Evolutionary conservation across 2,888 invertebrate genomes (phyloP).

Genomic region (Diloba caeruleocephala): DNA sequence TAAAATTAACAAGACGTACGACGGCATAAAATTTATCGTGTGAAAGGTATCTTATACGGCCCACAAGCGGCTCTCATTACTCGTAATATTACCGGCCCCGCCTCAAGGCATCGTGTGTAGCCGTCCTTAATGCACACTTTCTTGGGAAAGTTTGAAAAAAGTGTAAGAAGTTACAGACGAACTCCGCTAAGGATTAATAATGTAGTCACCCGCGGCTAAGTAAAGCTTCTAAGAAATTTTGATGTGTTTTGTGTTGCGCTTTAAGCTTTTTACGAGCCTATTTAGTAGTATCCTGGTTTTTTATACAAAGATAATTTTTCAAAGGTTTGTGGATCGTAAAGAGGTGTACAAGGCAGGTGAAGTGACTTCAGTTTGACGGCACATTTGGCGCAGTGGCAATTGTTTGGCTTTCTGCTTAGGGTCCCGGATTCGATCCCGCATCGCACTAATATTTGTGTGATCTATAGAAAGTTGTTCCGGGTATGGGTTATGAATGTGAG

Average conservation of each 20-base stretch:
- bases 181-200: conserved; percentile 46
- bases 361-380: too few species aligned
- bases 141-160: conserved; percentile 60
- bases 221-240: conserved; percentile 36
- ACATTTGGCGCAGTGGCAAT: too few species aligned
- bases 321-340: too few species aligned
- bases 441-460: too few species aligned
- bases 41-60: conserved; percentile 31
- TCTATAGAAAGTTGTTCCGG: too few species aligned
- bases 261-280: conserved; percentile 14
- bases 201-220: conserved; percentile 29
- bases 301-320: not conserved
- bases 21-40: conserved; percentile 24
- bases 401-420: too few species aligned
- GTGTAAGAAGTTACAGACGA: conserved; percentile 41
- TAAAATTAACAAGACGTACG: conserved; percentile 26
- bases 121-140: conserved; percentile 54
- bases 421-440: too few species aligned
- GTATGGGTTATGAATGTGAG: too few species aligned
- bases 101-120: conserved; percentile 55
- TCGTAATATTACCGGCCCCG: conserved; percentile 35
- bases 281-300: conserved; percentile 4
- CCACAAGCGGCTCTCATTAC: conserved; percentile 41
- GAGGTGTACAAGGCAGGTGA: too few species aligned
- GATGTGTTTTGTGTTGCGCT: conserved; percentile 11